These are phyloP conservation scores for Paralichthys olivaceus DNA, from an alignment of 2,113 vertebrate species.

Conservation along the genomic window DNA sequence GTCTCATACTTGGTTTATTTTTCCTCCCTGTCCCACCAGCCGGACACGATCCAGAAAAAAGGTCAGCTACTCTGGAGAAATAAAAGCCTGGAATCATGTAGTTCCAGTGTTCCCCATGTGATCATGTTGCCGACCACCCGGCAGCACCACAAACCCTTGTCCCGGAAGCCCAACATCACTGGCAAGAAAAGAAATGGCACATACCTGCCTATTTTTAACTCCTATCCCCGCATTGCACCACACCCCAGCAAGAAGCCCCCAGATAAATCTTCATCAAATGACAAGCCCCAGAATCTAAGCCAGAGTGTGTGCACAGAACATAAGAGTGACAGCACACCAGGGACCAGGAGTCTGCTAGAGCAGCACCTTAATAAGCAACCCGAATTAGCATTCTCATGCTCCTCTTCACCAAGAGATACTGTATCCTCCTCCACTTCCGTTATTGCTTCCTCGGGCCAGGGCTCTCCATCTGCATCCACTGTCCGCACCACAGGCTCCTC, in stretches of 20 bases:
- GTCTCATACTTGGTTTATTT: background rate
- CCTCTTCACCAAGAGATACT: conserved; percentile 21
- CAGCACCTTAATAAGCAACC: conserved; percentile 54
- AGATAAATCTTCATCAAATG: conserved; percentile 42
- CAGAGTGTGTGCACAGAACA: conserved; percentile 73
- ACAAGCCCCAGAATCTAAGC: conserved; percentile 64
- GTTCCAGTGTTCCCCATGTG: conserved; percentile 52
- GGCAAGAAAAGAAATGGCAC: conserved; percentile 56
- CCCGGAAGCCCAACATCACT: conserved; percentile 22
- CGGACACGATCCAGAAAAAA: conserved; percentile 50
- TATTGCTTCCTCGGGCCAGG: conserved; percentile 22
- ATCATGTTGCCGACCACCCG: conserved; percentile 23
- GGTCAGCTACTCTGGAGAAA: conserved; percentile 57
- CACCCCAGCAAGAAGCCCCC: conserved; percentile 73
- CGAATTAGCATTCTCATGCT: conserved; percentile 26
- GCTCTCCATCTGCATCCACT: conserved; percentile 48
- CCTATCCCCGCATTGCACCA: conserved; percentile 79
- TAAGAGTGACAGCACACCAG: conserved; percentile 44
- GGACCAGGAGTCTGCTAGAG: conserved; percentile 11
- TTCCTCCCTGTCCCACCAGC: conserved; percentile 47
- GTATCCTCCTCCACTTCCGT: conserved; percentile 18
- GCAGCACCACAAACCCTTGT: conserved; percentile 41
- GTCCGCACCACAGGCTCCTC: conserved; percentile 23
- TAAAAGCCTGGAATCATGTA: conserved; percentile 58
- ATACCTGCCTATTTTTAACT: conserved; percentile 77